These are phyloP conservation scores for Solen grandis DNA, from an alignment of 1,140 invertebrate genomes.

Conservation along the genomic window DNA sequence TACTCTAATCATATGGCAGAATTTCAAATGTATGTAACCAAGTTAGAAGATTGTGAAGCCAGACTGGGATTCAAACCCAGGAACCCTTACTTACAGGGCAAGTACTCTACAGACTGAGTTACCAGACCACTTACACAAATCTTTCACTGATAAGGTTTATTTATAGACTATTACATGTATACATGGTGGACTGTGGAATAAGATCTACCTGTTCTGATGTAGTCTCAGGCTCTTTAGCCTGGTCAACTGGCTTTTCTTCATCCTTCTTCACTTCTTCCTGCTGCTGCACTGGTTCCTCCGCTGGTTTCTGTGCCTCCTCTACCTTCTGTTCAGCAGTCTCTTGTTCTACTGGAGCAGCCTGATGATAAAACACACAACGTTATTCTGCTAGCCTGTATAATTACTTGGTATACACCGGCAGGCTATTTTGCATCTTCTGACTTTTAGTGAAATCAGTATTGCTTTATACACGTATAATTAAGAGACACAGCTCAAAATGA, in stretches of 20 bases:
- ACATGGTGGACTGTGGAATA: neutral
- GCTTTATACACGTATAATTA: no score
- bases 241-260: slow-evolving; percentile 28
- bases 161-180: slow-evolving; percentile 7
- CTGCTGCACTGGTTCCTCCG: slow-evolving; percentile 15
- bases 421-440: slow-evolving; percentile 25
- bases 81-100: no score
- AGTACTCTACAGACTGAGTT: no score
- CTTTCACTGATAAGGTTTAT: no score
- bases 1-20: neutral
- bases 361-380: slow-evolving; percentile 7
- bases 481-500: no score
- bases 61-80: no score
- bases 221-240: slow-evolving; percentile 17
- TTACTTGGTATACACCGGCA: slow-evolving; percentile 1
- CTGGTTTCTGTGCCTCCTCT: slow-evolving; percentile 25
- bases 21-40: neutral
- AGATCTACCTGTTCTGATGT: neutral
- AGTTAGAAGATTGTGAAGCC: neutral
- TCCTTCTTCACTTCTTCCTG: slow-evolving; percentile 10
- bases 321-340: slow-evolving; percentile 12
- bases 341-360: slow-evolving; percentile 25
- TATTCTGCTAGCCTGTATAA: neutral
- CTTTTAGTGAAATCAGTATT: no score
- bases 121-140: no score